These are phyloP conservation scores for Liodrosophila aerea DNA, from an alignment of 2,888 invertebrate genomes.

Conservation along the genomic window DNA sequence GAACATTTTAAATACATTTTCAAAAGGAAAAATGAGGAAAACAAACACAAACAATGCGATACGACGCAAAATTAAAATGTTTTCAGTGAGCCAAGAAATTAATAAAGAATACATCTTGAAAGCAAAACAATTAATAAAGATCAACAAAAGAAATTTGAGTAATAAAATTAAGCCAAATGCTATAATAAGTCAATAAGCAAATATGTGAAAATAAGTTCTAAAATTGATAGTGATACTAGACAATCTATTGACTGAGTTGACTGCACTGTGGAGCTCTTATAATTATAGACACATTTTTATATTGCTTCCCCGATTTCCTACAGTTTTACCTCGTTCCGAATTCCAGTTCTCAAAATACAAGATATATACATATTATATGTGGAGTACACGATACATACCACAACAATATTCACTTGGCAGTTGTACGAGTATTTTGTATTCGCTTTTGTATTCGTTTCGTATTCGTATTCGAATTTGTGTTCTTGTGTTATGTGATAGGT, in stretches of 20 bases:
- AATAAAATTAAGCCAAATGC: conserved; percentile 15
- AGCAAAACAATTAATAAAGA: conserved; percentile 29
- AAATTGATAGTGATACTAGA: too few relatives aligned
- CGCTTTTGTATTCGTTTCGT: conserved; percentile 6
- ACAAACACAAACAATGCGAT: conserved; percentile 39
- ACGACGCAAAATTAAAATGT: conserved; percentile 38
- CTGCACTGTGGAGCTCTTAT: too few relatives aligned
- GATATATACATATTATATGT: conserved; percentile 3
- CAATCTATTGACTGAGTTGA: too few relatives aligned
- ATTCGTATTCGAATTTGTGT: conserved; percentile 39
- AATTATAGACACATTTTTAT: too few relatives aligned
- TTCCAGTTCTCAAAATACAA: conserved; percentile 7
- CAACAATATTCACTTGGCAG: conserved; percentile 42
- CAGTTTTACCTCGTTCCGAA: background rate
- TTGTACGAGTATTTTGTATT: conserved; percentile 30
- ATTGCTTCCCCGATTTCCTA: background rate
- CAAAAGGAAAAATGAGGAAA: conserved; percentile 17
- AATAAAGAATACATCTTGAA: background rate
- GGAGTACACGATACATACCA: conserved; percentile 22
- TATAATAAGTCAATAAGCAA: conserved; percentile 31
- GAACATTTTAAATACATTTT: conserved; percentile 12
- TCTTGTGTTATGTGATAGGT: conserved; percentile 76
- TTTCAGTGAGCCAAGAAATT: conserved; percentile 21
- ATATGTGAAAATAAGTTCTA: too few relatives aligned
- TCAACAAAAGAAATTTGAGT: conserved; percentile 40